Conservation (phyloP, 2,113 vertebrate species). For the Phrynosoma blainvillii region DNA sequence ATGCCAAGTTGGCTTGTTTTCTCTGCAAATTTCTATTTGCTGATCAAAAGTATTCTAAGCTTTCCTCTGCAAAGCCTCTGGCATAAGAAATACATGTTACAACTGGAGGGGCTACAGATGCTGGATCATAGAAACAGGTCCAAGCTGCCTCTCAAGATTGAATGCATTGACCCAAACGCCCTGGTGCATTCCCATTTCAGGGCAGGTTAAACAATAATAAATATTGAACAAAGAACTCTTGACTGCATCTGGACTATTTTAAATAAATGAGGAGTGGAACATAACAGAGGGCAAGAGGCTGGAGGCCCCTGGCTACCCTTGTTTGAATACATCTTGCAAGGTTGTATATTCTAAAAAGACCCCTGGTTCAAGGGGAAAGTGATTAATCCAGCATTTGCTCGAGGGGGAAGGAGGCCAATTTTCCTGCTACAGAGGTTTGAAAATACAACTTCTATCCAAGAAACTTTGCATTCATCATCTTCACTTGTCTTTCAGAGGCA, state of each 20-base stretch:
- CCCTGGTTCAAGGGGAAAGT: constrained; percentile 33
- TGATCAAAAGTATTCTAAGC: neutral
- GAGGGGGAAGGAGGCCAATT: neutral
- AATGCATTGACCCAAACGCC: constrained; percentile 29
- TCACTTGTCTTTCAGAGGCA: constrained; percentile 10
- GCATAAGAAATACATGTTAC: neutral
- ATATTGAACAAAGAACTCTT: constrained; percentile 35
- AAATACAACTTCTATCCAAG: constrained; percentile 35
- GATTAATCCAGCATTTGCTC: constrained; percentile 46
- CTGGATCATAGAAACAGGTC: neutral
- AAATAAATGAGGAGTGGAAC: constrained; percentile 50
- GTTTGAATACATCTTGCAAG: constrained; percentile 23
- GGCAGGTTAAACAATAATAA: constrained; percentile 50
- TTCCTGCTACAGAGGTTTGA: constrained; percentile 30
- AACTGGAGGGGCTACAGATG: neutral
- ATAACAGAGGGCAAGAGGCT: constrained; percentile 5
- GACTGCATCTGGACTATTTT: constrained; percentile 40
- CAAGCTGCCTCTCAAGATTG: constrained; percentile 8
- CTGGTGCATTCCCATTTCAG: constrained; percentile 22
- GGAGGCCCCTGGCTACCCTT: neutral
- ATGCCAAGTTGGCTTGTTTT: neutral
- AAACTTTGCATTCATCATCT: constrained; percentile 42
- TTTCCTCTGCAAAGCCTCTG: neutral
- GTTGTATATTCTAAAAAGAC: constrained; percentile 33
- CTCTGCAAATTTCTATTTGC: too few species aligned